Evolutionary conservation across 2,888 invertebrate genomes (phyloP), one percentile per base, ranked within the genome.

Genomic region (Nudaria mundana): DNA sequence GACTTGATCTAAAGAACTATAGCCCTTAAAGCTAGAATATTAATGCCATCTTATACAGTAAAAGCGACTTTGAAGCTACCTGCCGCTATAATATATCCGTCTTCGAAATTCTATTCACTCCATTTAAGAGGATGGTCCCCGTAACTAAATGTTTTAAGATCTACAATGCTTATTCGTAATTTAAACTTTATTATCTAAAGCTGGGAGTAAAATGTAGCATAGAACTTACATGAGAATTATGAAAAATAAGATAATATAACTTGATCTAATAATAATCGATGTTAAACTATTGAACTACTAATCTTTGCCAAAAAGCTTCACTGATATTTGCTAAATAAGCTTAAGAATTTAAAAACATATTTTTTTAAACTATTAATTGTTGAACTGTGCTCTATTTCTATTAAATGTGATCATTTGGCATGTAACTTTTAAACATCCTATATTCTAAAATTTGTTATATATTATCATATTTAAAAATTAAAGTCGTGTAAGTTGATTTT

Each of bases 91-190:
- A 58, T 65, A 63, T 63, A 63, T 59, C 69, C 61, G 57, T 60
- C 56, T 64, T 68, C 67, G 65, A 73, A 72, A 68, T 66, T 76
- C 76, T 76, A 80, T 81, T 73, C 85, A 76, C 76, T 81, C 81
- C 79, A 48, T 25, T 33, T 40, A 66, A 76, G 85, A 87, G 82
- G 62, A 74, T 87, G 87, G 87, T 87, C 87, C 87, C 87, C 81
- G 56, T 82, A 81, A 75, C 69, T 64, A 69, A 71, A 70, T 71
- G 61, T 51, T 66, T 73, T 64, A 73, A 76, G 52, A 56, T 59
- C 71, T 79, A 78, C 64, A 41, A 71, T 48, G 68, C 77, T 79
- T 78, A 78, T 48, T 51, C 48, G 63, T 75, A 74, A 76, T 71
- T 74, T 80, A 72, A 56, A 56, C 53, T 60, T 63, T 67, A 71